Conservation (phyloP, 2,888 invertebrate genomes). For the Amphiduros pacificus region DNA sequence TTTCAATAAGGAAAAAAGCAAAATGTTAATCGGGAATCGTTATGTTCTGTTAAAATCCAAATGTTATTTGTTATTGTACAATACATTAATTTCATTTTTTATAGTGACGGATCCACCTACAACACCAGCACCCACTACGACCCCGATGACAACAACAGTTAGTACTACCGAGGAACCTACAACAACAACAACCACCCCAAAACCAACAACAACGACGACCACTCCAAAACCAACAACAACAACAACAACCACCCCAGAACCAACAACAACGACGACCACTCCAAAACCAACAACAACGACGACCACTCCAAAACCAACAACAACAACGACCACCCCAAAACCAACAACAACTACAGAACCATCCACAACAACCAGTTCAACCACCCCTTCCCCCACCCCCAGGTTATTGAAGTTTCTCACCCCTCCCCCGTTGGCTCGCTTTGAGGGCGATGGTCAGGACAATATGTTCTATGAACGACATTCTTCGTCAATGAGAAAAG, state of each 20-base stretch:
- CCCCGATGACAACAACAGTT: background rate
- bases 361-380: background rate
- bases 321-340: background rate
- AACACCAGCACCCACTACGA: background rate
- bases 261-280: background rate
- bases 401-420: no score
- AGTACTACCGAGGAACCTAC: background rate
- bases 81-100: background rate
- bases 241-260: background rate
- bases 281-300: no score
- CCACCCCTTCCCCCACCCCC: background rate
- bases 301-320: background rate
- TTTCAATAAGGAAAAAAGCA: no score
- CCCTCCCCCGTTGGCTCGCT: no score
- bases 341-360: background rate
- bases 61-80: no score
- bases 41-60: no score
- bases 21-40: no score
- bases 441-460: no score
- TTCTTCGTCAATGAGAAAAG: no score
- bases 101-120: slow-evolving; percentile 9
- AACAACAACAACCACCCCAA: background rate
- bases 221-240: background rate
- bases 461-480: no score
- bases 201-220: background rate